A percentile compares a stretch with the other conserved stretches of the same genome.
Conservation (phyloP, 1,140 invertebrate genomes). For the Drusus annulatus region DNA sequence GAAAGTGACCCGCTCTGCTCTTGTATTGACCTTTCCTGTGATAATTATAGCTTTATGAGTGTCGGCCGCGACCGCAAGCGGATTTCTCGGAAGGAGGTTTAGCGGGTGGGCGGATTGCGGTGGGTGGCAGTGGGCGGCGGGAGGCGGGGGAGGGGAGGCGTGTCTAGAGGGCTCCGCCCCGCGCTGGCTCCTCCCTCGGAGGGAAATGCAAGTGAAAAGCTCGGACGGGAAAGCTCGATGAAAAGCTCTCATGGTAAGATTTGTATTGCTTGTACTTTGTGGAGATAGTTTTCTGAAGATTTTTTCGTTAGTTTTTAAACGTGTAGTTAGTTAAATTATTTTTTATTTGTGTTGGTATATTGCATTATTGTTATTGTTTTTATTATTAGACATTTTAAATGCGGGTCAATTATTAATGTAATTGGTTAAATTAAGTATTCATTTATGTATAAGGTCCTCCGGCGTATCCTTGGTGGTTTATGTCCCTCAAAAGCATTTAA, state of each 20-base stretch:
- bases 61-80: constrained; percentile 1
- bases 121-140: background rate
- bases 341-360: no score
- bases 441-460: no score
- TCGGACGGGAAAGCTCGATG: background rate
- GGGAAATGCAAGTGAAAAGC: constrained; percentile 4
- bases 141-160: background rate
- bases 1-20: no score
- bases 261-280: background rate
- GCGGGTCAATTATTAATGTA: no score
- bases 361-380: no score
- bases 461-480: no score
- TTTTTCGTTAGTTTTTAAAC: no score
- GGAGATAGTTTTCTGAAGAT: background rate
- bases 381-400: no score
- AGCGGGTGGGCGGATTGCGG: background rate
- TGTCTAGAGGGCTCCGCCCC: background rate
- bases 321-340: no score
- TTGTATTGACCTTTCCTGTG: no score
- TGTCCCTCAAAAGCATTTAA: no score
- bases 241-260: background rate
- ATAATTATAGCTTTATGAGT: background rate
- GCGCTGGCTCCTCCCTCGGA: background rate
- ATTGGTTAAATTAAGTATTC: no score
- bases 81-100: constrained; percentile 14